These are phyloP conservation scores for Troides oblongomaculatus DNA, from an alignment of 2,888 invertebrate genomes.

Conservation along the genomic window DNA sequence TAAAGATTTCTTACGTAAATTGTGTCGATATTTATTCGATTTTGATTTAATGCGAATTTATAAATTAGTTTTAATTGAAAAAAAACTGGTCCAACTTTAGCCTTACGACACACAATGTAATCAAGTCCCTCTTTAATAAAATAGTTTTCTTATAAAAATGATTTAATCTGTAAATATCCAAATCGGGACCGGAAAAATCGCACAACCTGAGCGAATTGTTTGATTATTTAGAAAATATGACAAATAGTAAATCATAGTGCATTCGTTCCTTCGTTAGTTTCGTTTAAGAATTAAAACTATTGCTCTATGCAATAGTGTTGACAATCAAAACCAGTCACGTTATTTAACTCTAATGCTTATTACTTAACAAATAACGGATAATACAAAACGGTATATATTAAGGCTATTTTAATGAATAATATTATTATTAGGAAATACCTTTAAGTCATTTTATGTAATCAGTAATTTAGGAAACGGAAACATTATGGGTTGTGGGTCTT, in stretches of 20 bases:
- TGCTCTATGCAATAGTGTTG: background rate
- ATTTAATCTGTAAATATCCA: conserved; percentile 29
- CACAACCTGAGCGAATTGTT: background rate
- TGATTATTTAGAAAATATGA: background rate
- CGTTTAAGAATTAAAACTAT: background rate
- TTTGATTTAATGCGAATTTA: background rate
- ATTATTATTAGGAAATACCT: background rate
- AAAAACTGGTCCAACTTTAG: background rate
- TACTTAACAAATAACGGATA: background rate
- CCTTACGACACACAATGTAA: background rate
- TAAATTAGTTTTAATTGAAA: background rate
- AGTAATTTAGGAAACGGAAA: too few species aligned
- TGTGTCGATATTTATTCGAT: background rate
- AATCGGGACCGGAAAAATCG: background rate
- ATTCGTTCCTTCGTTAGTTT: background rate
- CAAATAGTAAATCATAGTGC: background rate
- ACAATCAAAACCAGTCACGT: background rate
- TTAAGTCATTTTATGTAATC: background rate
- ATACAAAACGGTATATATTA: background rate
- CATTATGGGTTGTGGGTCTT: too few species aligned
- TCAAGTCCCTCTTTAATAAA: background rate
- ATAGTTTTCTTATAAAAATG: background rate
- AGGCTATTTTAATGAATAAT: too few species aligned
- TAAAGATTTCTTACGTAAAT: too few species aligned
- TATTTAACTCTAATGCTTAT: background rate